A percentile compares a stretch with the other conserved stretches of the same genome.
Conservation (phyloP, 2,797 vertebrate species). For the Hirundo rustica region DNA sequence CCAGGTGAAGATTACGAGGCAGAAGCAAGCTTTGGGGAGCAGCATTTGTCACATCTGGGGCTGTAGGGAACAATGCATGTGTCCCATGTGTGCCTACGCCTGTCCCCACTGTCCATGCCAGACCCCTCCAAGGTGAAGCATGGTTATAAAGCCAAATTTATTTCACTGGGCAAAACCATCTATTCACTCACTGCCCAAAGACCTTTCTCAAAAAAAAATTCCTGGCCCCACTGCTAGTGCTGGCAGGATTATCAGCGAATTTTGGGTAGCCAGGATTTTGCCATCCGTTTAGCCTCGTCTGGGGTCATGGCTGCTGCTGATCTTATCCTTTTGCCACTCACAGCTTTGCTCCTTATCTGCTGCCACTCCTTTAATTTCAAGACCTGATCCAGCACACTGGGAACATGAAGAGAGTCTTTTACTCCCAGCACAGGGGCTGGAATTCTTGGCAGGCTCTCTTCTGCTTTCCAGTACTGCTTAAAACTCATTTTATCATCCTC, state of each 20-base stretch:
- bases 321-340: neutral
- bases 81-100: neutral
- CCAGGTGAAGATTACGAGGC: neutral
- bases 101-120: neutral
- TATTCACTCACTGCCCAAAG: neutral
- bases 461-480: neutral
- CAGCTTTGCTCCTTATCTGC: neutral
- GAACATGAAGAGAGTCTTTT: neutral
- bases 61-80: neutral
- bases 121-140: neutral
- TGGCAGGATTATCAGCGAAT: neutral
- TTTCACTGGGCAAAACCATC: neutral
- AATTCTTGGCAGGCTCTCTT: neutral
- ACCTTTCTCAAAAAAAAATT: neutral
- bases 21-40: neutral
- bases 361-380: neutral
- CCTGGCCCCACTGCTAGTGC: neutral
- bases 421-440: neutral
- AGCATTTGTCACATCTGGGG: neutral
- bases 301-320: neutral
- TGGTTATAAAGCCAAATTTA: neutral
- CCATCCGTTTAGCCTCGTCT: neutral
- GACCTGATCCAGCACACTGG: neutral
- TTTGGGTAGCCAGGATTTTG: neutral
- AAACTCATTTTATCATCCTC: neutral